Evolutionary conservation across 2,113 vertebrate species (phyloP).

Genomic region (Ictalurus furcatus): DNA sequence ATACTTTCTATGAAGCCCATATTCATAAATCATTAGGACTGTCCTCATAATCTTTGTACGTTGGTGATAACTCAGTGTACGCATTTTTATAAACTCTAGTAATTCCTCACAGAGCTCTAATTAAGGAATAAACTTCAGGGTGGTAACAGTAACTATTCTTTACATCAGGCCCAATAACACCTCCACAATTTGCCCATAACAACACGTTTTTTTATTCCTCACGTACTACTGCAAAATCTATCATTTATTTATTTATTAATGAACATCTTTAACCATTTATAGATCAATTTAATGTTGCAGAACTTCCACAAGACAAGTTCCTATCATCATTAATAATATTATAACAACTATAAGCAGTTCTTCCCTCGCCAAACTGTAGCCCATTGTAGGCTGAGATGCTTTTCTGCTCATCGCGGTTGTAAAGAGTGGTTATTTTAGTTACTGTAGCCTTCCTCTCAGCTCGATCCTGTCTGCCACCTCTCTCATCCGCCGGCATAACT

Average conservation of each 20-base stretch:
- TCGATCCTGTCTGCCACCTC: not conserved
- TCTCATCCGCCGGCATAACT: not conserved
- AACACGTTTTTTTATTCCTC: not conserved
- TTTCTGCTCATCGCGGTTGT: not conserved
- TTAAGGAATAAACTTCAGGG: not conserved
- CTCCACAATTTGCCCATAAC: not conserved
- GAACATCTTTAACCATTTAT: not conserved
- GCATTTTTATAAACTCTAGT: not conserved
- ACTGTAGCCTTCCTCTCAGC: not conserved
- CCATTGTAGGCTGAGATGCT: not conserved
- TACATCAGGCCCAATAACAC: not conserved
- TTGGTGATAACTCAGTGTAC: not conserved
- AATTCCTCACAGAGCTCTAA: not conserved
- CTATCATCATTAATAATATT: not conserved
- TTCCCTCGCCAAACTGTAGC: not conserved
- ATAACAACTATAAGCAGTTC: not conserved
- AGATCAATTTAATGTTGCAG: not conserved
- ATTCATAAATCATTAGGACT: not conserved
- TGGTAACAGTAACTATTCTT: not conserved
- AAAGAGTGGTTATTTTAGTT: not conserved
- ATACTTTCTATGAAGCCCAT: not conserved
- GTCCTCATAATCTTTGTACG: not conserved
- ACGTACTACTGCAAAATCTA: not conserved
- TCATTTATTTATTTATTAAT: not conserved
- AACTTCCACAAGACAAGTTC: not conserved